These are phyloP conservation scores for Tubulanus polymorphus DNA, from an alignment of 2,888 invertebrate genomes.

Conservation along the genomic window DNA sequence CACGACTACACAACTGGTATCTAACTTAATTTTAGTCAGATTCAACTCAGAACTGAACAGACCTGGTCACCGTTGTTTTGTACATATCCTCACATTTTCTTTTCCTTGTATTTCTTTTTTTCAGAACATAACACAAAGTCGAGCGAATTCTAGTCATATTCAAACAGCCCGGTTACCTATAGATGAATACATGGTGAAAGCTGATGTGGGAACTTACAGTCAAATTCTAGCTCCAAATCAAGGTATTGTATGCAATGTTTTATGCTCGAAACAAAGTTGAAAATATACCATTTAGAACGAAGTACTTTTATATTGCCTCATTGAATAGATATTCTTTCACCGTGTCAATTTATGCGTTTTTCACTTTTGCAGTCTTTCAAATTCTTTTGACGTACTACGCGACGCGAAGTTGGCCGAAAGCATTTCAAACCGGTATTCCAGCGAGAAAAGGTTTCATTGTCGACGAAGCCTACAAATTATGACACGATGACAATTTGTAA, in stretches of 20 bases:
- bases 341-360: slow-evolving; percentile 23
- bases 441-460: slow-evolving; percentile 39
- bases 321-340: no score
- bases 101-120: not conserved
- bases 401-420: slow-evolving; percentile 40
- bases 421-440: slow-evolving; percentile 40
- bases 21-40: no score
- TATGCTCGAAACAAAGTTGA: no score
- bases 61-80: not conserved
- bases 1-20: no score
- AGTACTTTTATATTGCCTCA: no score
- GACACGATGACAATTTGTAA: no score
- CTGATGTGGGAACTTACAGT: slow-evolving; percentile 26
- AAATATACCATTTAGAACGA: no score
- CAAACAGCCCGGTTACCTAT: slow-evolving; percentile 38
- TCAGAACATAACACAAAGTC: slow-evolving; percentile 25
- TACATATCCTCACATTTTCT: not conserved
- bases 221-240: slow-evolving; percentile 44
- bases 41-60: no score
- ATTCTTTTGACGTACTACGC: slow-evolving; percentile 39
- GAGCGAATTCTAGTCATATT: slow-evolving; percentile 24
- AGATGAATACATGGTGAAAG: slow-evolving; percentile 32
- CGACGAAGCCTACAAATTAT: no score
- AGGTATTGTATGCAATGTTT: no score
- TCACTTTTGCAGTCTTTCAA: slow-evolving; percentile 36